phyloP scores from a whole-genome alignment of 2,113 vertebrate species.

The Scophthalmus maximus region DNA sequence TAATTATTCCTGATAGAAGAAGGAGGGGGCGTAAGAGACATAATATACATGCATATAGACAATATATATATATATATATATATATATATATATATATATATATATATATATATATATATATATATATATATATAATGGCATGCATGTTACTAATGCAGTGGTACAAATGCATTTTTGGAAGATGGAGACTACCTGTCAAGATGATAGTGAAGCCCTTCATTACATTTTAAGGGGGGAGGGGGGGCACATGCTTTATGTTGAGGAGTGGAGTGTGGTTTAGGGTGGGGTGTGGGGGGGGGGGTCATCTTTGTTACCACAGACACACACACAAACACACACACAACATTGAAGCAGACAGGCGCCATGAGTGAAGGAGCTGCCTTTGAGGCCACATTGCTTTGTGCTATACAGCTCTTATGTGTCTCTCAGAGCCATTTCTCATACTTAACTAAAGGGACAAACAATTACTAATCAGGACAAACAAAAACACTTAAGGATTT shows the following conservation, averaged over 20 bases:
- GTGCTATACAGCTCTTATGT: neutral
- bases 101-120: too few relatives aligned
- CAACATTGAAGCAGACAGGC: conserved; percentile 53
- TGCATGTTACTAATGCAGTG: conserved; percentile 36
- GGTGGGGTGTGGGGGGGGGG: conserved; percentile 39
- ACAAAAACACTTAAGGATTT: too few relatives aligned
- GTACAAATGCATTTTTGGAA: conserved; percentile 57
- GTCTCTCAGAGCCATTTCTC: conserved; percentile 49
- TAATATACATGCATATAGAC: too few relatives aligned
- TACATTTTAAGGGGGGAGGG: conserved; percentile 74
- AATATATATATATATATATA: too few relatives aligned
- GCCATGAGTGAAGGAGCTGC: conserved; percentile 59
- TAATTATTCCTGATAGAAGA: conserved; percentile 80
- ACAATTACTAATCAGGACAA: neutral
- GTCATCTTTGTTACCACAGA: conserved; percentile 55
- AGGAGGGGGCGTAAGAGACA: conserved; percentile 22
- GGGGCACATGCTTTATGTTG: conserved; percentile 52
- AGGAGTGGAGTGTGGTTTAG: conserved; percentile 43
- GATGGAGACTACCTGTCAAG: conserved; percentile 74
- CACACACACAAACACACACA: conserved; percentile 31
- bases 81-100: too few relatives aligned
- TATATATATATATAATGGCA: neutral
- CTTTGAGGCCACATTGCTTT: conserved; percentile 29
- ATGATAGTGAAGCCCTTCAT: conserved; percentile 70
- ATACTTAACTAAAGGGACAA: conserved; percentile 17